Evolutionary conservation across 53 echinoderm and acorn worm species (phyloP).

Genomic region (Astropecten irregularis): DNA sequence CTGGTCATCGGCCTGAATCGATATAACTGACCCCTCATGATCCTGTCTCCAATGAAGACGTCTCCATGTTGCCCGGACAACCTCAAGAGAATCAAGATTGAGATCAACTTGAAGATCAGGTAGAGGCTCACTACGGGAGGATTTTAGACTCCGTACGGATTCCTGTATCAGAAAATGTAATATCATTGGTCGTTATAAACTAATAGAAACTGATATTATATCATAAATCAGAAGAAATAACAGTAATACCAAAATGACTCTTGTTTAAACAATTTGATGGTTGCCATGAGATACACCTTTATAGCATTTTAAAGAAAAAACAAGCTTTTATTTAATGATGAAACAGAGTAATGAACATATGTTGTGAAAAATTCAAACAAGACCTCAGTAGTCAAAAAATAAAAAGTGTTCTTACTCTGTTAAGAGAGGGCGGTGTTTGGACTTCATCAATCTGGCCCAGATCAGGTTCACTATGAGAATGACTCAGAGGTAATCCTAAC

Average conservation of each 20-base stretch:
- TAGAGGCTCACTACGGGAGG: constrained; percentile 54
- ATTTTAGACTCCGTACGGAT: constrained; percentile 45
- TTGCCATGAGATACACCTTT: too few relatives aligned
- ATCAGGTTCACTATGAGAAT: constrained; percentile 56
- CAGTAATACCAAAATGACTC: too few relatives aligned
- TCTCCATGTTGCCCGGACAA: constrained; percentile 61
- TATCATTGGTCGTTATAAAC: too few relatives aligned
- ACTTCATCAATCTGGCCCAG: constrained; percentile 42
- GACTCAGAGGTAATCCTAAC: constrained; percentile 30
- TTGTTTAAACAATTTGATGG: too few relatives aligned
- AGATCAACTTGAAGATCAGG: constrained; percentile 39
- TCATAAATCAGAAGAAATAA: too few relatives aligned
- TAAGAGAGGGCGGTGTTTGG: constrained; percentile 3
- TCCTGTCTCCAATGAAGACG: constrained; percentile 59
- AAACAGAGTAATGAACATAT: too few relatives aligned
- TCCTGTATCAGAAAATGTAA: background rate
- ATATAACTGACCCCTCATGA: constrained; percentile 4
- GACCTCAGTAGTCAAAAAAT: too few relatives aligned
- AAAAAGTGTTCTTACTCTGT: constrained; percentile 22
- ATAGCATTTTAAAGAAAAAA: too few relatives aligned
- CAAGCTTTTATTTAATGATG: too few relatives aligned
- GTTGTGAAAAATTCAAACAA: too few relatives aligned
- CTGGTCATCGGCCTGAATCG: constrained; percentile 5
- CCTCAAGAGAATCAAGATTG: constrained; percentile 48
- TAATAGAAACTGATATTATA: too few relatives aligned